Conservation (phyloP, 2,797 vertebrate species). For the Pempheris klunzingeri region DNA sequence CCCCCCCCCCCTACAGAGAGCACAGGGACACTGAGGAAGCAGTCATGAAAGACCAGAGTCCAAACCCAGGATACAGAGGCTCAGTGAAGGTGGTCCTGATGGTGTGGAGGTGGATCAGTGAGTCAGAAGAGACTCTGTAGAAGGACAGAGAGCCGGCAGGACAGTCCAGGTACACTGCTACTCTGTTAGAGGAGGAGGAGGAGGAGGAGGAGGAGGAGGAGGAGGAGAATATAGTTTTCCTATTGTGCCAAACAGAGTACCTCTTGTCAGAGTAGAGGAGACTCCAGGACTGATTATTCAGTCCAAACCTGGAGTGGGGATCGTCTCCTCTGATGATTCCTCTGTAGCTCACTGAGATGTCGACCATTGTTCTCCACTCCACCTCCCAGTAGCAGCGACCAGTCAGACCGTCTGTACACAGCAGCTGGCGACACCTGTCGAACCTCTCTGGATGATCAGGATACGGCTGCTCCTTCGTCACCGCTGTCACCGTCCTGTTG, state of each 20-base stretch:
- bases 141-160: too few species aligned
- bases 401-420: constrained; percentile 1
- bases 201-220: not conserved
- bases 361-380: not conserved
- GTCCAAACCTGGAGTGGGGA: not conserved
- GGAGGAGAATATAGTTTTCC: not conserved
- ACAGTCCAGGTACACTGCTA: too few species aligned
- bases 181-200: too few species aligned
- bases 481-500: not conserved
- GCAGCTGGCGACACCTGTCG: not conserved
- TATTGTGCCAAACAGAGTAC: not conserved
- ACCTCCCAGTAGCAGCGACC: constrained; percentile 17
- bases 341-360: not conserved
- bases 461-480: fast-evolving
- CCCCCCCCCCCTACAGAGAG: too few species aligned
- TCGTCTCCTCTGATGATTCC: not conserved
- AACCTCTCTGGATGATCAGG: constrained; percentile 5
- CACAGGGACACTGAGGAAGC: too few species aligned
- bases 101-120: too few species aligned
- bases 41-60: too few species aligned
- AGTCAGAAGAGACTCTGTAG: too few species aligned
- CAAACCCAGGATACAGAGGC: too few species aligned
- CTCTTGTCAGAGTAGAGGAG: not conserved
- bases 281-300: not conserved
- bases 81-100: too few species aligned